These are phyloP conservation scores for Chromobotia macracanthus DNA, from an alignment of 2,797 vertebrate genomes.

Conservation along the genomic window DNA sequence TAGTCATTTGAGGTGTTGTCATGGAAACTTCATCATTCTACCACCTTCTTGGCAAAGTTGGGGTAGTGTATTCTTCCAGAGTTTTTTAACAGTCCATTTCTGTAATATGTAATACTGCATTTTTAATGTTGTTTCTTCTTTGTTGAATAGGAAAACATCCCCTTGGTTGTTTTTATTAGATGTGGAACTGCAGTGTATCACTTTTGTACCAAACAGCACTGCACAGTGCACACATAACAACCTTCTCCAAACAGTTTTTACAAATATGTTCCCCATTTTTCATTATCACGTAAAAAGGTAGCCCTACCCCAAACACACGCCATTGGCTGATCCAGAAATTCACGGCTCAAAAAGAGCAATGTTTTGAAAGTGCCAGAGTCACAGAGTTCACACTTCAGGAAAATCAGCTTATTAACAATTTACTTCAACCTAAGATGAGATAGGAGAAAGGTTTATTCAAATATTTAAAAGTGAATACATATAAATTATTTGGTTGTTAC, in stretches of 20 bases:
- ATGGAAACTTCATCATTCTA: slow-evolving; percentile 28
- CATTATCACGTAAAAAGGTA: neutral
- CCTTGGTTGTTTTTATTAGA: neutral
- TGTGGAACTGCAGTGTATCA: neutral
- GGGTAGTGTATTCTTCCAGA: neutral
- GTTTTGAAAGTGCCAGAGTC: too few species aligned
- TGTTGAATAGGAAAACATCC: neutral
- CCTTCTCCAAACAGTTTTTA: neutral
- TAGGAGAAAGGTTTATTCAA: too few species aligned
- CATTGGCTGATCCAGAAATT: neutral
- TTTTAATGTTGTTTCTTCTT: slow-evolving; percentile 11
- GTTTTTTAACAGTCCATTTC: neutral
- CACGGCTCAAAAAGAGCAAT: neutral
- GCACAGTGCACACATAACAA: neutral
- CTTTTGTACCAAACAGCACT: neutral
- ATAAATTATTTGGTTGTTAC: too few species aligned
- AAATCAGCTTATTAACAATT: too few species aligned
- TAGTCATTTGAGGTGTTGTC: slow-evolving; percentile 44
- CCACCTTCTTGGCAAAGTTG: neutral
- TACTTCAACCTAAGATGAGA: too few species aligned
- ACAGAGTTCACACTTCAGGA: too few species aligned
- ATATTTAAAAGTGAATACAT: too few species aligned
- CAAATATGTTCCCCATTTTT: neutral
- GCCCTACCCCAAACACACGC: neutral
- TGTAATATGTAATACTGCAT: neutral